A percentile compares a stretch with the other conserved stretches of the same genome.
Evolutionary conservation across 2,113 vertebrate species (phyloP).

Genomic region (Diadophis punctatus): DNA sequence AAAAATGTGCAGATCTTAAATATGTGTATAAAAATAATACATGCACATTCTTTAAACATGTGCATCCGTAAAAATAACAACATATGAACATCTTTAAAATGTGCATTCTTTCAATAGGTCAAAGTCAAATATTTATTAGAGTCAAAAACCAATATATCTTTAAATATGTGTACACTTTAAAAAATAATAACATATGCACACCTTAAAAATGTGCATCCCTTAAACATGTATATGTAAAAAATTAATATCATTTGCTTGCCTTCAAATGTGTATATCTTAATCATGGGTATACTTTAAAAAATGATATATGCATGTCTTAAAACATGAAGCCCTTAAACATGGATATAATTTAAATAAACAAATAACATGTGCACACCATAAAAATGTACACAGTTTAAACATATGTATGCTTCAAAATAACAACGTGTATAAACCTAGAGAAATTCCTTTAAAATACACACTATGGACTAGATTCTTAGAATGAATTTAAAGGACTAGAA

Average conservation of each 20-base stretch:
- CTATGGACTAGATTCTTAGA: neutral
- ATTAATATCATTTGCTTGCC: neutral
- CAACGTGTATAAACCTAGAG: neutral
- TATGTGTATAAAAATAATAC: neutral
- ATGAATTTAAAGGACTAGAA: neutral
- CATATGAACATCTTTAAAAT: neutral
- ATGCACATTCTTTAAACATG: neutral
- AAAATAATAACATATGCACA: neutral
- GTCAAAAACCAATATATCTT: neutral
- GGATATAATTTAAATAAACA: neutral
- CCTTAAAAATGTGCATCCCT: too few species aligned
- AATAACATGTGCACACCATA: neutral
- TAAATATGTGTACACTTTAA: neutral
- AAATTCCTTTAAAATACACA: neutral
- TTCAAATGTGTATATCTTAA: neutral
- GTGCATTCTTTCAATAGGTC: neutral
- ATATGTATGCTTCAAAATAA: neutral
- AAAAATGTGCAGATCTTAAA: neutral
- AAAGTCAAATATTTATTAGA: neutral
- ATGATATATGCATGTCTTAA: neutral
- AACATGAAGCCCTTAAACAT: neutral
- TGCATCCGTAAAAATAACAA: neutral
- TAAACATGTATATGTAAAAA: neutral
- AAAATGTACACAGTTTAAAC: neutral
- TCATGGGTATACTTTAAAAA: too few species aligned